phyloP scores from a whole-genome alignment of 2,888 invertebrate genomes.

The Melieria crassipennis region DNA sequence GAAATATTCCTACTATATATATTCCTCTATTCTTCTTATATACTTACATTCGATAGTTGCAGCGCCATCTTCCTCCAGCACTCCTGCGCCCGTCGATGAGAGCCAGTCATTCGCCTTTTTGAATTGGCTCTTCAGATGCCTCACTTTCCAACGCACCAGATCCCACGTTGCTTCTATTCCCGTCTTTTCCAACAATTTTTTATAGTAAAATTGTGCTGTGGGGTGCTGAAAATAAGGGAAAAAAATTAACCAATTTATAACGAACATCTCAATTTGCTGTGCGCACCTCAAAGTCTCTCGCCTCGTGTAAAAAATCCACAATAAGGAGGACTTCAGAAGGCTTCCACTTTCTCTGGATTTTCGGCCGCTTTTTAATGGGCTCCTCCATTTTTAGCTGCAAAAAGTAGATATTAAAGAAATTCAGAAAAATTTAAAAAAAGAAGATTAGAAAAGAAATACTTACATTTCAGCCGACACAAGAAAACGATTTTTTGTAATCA shows the following conservation, averaged over 20 bases:
- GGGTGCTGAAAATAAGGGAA: slow-evolving; percentile 1
- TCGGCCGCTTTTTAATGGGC: no score
- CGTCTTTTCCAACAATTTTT: slow-evolving; percentile 15
- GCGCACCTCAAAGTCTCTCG: not conserved
- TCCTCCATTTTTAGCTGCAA: no score
- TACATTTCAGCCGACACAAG: no score
- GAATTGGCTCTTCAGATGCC: slow-evolving; percentile 10
- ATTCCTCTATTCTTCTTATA: no score
- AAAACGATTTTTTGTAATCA: no score
- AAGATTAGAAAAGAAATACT: no score
- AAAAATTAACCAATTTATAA: not conserved
- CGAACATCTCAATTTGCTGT: not conserved
- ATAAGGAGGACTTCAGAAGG: not conserved
- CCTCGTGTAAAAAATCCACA: not conserved
- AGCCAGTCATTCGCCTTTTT: slow-evolving; percentile 21
- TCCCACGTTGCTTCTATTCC: slow-evolving; percentile 7
- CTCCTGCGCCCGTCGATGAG: not conserved
- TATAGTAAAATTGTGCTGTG: slow-evolving; percentile 20
- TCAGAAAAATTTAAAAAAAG: no score
- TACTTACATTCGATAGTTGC: no score
- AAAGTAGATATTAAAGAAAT: no score
- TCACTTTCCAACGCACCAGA: slow-evolving; percentile 10
- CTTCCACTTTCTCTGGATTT: no score
- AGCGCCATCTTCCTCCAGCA: not conserved
- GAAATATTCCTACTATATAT: no score